Conservation (phyloP, 1,140 invertebrate species). For the Phymastichus coffea region DNA sequence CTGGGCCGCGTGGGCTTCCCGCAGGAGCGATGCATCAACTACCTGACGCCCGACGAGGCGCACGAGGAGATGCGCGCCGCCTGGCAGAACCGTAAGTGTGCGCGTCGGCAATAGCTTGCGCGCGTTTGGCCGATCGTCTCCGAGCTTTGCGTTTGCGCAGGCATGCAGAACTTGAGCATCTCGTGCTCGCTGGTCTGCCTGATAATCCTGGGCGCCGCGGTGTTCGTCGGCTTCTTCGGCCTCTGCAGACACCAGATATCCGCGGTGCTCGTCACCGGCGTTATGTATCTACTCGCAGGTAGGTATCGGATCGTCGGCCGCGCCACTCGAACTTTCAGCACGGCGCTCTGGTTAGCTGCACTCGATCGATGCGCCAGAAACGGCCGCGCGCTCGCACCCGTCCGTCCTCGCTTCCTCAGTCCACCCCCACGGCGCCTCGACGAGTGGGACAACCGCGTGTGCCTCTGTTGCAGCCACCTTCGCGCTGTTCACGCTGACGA, state of each 20-base stretch:
- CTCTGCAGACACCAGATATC: slow-evolving; percentile 85
- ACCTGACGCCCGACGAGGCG: slow-evolving; percentile 64
- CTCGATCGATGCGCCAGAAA: no score
- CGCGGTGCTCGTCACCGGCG: slow-evolving; percentile 85
- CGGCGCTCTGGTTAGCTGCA: no score
- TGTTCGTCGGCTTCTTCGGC: slow-evolving; percentile 80
- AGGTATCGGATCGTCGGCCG: no score
- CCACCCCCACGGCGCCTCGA: no score
- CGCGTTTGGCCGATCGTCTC: no score
- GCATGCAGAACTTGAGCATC: slow-evolving; percentile 91
- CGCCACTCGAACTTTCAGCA: no score
- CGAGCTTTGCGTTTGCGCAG: slow-evolving; percentile 51
- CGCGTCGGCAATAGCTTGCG: no score
- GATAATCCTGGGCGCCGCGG: slow-evolving; percentile 79
- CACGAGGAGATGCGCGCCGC: slow-evolving; percentile 71
- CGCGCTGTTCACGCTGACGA: slow-evolving; percentile 83
- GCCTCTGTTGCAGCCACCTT: slow-evolving; percentile 73
- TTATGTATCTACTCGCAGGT: slow-evolving; percentile 90
- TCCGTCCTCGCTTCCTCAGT: no score
- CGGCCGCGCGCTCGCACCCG: no score
- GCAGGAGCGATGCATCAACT: slow-evolving; percentile 73
- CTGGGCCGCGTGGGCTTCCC: slow-evolving; percentile 69
- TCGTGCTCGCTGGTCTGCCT: slow-evolving; percentile 87
- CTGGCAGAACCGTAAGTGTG: slow-evolving; percentile 78
- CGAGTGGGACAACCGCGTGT: no score